phyloP scores from a whole-genome alignment of 2,797 vertebrate species.

The Apogon talboti region DNA sequence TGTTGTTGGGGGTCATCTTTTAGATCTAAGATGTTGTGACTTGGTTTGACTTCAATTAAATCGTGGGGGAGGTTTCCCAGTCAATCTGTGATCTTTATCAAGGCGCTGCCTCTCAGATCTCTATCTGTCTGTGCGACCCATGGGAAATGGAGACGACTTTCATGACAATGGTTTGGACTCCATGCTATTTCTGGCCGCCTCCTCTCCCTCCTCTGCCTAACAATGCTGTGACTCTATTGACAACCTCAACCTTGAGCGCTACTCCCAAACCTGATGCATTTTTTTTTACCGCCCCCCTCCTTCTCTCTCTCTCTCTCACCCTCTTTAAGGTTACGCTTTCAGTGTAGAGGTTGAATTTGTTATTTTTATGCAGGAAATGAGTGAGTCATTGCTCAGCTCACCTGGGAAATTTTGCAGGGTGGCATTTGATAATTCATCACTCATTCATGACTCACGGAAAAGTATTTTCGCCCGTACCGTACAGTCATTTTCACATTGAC shows the following conservation, averaged over 20 bases:
- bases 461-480: constrained; percentile 24
- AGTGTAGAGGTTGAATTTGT: constrained; percentile 28
- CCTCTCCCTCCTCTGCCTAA: constrained; percentile 66
- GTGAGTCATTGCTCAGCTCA: constrained; percentile 46
- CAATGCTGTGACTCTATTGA: constrained; percentile 79
- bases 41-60: constrained; percentile 89
- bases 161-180: constrained; percentile 81
- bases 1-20: constrained; percentile 81
- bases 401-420: constrained; percentile 53
- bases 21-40: constrained; percentile 85
- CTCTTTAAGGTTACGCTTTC: constrained; percentile 11
- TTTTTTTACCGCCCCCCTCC: background rate
- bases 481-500: too few species aligned
- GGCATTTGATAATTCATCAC: constrained; percentile 48
- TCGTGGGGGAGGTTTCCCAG: constrained; percentile 81
- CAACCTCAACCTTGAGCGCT: constrained; percentile 80
- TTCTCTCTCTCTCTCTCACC: too few species aligned
- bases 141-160: constrained; percentile 83
- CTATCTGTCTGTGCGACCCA: constrained; percentile 79
- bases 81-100: constrained; percentile 88
- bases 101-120: constrained; percentile 82
- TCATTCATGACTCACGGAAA: constrained; percentile 24
- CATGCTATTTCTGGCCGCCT: constrained; percentile 74
- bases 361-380: constrained; percentile 34
- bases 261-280: constrained; percentile 21